phyloP scores from a whole-genome alignment of 2,888 invertebrate species.

The Andrena haemorrhoa region DNA sequence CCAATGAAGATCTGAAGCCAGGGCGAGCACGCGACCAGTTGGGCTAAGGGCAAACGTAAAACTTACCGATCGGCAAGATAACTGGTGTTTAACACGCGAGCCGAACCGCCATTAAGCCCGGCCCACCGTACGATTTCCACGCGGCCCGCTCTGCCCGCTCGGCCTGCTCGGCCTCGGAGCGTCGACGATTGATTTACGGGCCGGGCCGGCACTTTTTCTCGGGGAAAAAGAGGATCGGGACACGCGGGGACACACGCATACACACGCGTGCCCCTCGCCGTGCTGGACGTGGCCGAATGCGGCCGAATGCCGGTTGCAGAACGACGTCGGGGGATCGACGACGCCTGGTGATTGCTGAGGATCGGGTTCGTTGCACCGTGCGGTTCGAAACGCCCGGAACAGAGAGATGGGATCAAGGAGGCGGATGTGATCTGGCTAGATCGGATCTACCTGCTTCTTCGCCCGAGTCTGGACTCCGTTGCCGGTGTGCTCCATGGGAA shows the following conservation, averaged over 20 bases:
- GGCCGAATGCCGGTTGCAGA: slow-evolving; percentile 26
- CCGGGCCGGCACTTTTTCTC: slow-evolving; percentile 68
- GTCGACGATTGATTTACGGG: slow-evolving; percentile 70
- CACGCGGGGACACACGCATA: slow-evolving; percentile 63
- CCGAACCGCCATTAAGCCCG: slow-evolving; percentile 78
- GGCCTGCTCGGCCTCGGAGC: slow-evolving; percentile 29
- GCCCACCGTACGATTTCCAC: slow-evolving; percentile 79
- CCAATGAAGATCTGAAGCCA: slow-evolving; percentile 79
- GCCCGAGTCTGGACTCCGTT: neutral
- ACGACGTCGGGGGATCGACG: slow-evolving; percentile 11
- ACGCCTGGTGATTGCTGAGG: slow-evolving; percentile 46
- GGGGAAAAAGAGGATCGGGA: slow-evolving; percentile 54
- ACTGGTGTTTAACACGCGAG: slow-evolving; percentile 82
- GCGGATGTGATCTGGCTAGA: slow-evolving; percentile 65
- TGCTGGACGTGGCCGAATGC: slow-evolving; percentile 25
- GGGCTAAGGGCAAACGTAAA: slow-evolving; percentile 81
- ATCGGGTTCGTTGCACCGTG: slow-evolving; percentile 69
- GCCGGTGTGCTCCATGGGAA: slow-evolving; percentile 52
- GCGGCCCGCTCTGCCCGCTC: slow-evolving; percentile 52
- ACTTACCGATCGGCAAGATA: slow-evolving; percentile 81
- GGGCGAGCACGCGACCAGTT: slow-evolving; percentile 79
- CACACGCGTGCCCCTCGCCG: slow-evolving; percentile 31
- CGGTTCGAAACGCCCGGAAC: slow-evolving; percentile 59
- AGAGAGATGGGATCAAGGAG: slow-evolving; percentile 57
- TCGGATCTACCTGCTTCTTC: slow-evolving; percentile 57